phyloP scores from a whole-genome alignment of 2,113 vertebrate genomes.

The Osmerus mordax region DNA sequence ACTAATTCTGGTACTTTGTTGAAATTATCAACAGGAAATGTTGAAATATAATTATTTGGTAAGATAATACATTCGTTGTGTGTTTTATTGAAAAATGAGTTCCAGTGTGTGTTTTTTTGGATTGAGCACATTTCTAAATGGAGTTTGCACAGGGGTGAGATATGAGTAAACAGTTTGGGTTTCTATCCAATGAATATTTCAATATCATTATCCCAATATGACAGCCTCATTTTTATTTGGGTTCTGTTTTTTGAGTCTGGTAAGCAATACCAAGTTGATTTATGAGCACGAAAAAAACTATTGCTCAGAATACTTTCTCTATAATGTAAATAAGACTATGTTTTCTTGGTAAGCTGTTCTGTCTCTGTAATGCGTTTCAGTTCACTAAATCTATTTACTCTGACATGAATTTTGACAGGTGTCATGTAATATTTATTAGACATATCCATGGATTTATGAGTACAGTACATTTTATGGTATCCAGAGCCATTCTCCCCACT shows the following conservation, averaged over 20 bases:
- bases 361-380: background rate
- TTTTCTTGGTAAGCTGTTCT: background rate
- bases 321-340: constrained; percentile 14
- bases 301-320: background rate
- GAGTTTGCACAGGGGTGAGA: background rate
- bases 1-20: background rate
- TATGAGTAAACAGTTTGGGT: background rate
- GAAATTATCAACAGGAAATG: background rate
- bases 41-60: background rate
- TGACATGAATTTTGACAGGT: constrained; percentile 15
- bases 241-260: constrained; percentile 1
- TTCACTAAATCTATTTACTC: constrained; percentile 16
- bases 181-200: constrained; percentile 5
- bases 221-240: background rate
- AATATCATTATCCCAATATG: background rate
- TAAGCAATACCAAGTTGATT: constrained; percentile 16
- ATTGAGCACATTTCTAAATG: background rate
- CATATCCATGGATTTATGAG: background rate
- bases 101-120: background rate
- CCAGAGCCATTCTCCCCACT: background rate
- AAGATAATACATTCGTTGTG: background rate
- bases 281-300: constrained; percentile 8
- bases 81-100: constrained; percentile 1
- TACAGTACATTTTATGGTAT: background rate
- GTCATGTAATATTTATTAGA: constrained; percentile 1